Percentiles rank a stretch among this genome's conserved stretches.
These are phyloP conservation scores for Entomobrya proxima DNA, from an alignment of 2,888 invertebrate species.

Conservation along the genomic window DNA sequence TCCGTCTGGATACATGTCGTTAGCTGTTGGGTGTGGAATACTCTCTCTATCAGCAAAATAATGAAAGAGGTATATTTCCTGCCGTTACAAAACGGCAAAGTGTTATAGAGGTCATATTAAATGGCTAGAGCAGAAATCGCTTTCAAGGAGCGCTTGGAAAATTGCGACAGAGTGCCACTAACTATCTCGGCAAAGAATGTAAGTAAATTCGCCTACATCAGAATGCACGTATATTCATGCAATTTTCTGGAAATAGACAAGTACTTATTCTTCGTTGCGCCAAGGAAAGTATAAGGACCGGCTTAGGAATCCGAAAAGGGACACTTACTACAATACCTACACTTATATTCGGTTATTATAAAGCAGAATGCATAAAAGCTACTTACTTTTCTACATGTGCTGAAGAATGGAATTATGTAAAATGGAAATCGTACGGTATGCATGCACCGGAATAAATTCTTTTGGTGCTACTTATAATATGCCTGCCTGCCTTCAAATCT, in stretches of 20 bases:
- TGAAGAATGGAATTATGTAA: slow-evolving; percentile 13
- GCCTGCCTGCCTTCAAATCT: too few species aligned
- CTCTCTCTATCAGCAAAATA: neutral
- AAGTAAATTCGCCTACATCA: too few species aligned
- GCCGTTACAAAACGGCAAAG: too few species aligned
- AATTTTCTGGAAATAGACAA: neutral
- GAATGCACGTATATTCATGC: neutral
- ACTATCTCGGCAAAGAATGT: too few species aligned
- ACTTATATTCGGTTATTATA: too few species aligned
- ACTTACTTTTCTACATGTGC: neutral
- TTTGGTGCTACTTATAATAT: neutral
- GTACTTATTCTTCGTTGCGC: neutral
- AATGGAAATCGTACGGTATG: neutral
- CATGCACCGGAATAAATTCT: neutral
- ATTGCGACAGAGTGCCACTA: neutral
- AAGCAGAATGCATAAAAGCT: slow-evolving; percentile 5
- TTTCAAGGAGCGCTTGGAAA: neutral
- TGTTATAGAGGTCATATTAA: too few species aligned
- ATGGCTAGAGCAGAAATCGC: neutral
- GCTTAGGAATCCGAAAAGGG: slow-evolving; percentile 38
- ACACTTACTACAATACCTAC: too few species aligned
- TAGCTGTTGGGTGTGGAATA: neutral
- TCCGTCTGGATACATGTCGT: neutral
- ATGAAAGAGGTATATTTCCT: slow-evolving; percentile 14
- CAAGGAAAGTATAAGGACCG: slow-evolving; percentile 31